Evolutionary conservation across 2,113 vertebrate genomes (phyloP).

Genomic region (Nyctibius bracteatus): DNA sequence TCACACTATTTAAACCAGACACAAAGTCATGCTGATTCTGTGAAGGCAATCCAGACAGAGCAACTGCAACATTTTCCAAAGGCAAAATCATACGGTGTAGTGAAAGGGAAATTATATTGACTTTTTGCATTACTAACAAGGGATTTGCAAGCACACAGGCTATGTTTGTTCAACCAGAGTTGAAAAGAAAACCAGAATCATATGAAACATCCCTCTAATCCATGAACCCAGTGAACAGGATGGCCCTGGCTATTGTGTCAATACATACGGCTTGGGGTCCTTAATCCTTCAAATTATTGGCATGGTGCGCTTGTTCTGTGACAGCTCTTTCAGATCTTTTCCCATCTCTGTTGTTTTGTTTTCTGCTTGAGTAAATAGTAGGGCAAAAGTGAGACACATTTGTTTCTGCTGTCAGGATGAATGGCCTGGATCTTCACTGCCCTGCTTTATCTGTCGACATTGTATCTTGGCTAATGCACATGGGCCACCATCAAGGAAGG

Average conservation of each 20-base stretch:
- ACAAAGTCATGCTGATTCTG: constrained; percentile 19
- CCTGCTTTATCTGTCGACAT: neutral
- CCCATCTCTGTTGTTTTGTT: constrained; percentile 27
- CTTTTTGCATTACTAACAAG: constrained; percentile 31
- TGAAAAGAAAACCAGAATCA: constrained; percentile 59
- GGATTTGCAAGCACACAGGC: constrained; percentile 46
- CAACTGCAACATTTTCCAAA: constrained; percentile 48
- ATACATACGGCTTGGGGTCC: constrained; percentile 9
- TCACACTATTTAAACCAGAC: constrained; percentile 26
- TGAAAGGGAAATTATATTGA: constrained; percentile 53
- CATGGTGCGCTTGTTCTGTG: constrained; percentile 47
- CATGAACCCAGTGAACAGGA: constrained; percentile 40
- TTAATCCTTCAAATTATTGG: constrained; percentile 67
- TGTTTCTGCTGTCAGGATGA: constrained; percentile 16
- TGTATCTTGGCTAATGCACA: neutral
- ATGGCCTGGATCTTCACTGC: neutral
- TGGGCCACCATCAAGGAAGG: neutral
- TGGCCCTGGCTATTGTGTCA: constrained; percentile 39
- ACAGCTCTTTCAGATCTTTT: constrained; percentile 54
- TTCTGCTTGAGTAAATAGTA: constrained; percentile 43
- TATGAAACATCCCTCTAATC: constrained; percentile 62
- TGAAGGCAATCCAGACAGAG: constrained; percentile 55
- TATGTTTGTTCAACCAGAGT: constrained; percentile 49
- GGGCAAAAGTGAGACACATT: constrained; percentile 26
- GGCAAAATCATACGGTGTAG: constrained; percentile 17